phyloP scores from a whole-genome alignment of 2,113 vertebrate genomes.

The Leptobrachium leishanense region DNA sequence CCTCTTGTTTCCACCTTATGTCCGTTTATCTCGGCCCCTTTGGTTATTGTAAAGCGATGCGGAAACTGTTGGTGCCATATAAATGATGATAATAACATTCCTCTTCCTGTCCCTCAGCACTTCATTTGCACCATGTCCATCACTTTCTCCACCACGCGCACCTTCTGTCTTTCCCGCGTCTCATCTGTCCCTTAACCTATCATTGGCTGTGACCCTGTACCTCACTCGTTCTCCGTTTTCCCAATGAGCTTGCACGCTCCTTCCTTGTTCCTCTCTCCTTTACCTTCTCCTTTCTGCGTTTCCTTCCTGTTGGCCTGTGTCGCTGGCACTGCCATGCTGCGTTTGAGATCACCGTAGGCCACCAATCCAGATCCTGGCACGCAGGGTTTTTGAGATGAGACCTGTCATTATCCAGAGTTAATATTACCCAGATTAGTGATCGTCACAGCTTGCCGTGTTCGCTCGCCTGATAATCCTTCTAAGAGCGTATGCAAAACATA shows the following conservation, averaged over 20 bases:
- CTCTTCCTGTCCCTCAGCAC: not conserved
- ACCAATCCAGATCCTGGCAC: constrained; percentile 16
- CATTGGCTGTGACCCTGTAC: not conserved
- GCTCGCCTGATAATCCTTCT: constrained; percentile 39
- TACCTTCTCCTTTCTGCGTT: too few species aligned
- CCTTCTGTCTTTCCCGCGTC: too few species aligned
- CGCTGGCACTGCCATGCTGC: not conserved
- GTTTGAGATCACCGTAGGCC: constrained; percentile 8
- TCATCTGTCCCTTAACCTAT: not conserved
- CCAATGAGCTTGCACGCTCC: not conserved
- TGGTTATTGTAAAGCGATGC: too few species aligned
- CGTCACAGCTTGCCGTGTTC: constrained; percentile 42
- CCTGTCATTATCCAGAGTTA: constrained; percentile 43
- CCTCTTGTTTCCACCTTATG: too few species aligned
- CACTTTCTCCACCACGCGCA: not conserved
- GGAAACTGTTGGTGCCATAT: too few species aligned
- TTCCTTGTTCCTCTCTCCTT: not conserved
- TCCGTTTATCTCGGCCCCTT: too few species aligned
- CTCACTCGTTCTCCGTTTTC: not conserved
- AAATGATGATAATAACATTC: too few species aligned
- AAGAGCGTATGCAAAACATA: constrained; percentile 43
- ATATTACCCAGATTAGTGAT: constrained; percentile 44
- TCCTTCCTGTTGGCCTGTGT: not conserved
- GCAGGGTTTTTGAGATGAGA: constrained; percentile 10
- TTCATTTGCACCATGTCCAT: not conserved